phyloP scores from a whole-genome alignment of 1,140 invertebrate species.

The Chymomyza costata region DNA sequence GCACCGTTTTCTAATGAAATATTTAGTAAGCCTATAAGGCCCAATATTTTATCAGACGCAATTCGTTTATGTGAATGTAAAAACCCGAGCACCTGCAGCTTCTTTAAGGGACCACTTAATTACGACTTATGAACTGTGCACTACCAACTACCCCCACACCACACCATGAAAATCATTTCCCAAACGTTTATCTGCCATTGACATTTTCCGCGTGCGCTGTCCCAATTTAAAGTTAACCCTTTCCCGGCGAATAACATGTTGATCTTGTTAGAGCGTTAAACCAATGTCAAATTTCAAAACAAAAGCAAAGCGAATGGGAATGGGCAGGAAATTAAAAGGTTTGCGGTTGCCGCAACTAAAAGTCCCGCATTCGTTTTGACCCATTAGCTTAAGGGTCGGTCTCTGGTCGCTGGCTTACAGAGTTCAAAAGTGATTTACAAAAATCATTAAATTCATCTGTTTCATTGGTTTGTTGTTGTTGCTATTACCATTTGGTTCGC shows the following conservation, averaged over 20 bases:
- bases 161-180: conserved; percentile 39
- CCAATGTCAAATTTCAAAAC: conserved; percentile 26
- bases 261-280: conserved; percentile 41
- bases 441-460: conserved; percentile 33
- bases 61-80: too few relatives aligned
- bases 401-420: neutral
- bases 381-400: neutral
- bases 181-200: conserved; percentile 56
- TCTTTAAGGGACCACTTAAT: too few relatives aligned
- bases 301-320: conserved; percentile 49
- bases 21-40: too few relatives aligned
- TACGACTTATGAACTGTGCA: too few relatives aligned
- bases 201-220: conserved; percentile 54
- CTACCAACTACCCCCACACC: conserved; percentile 15
- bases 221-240: conserved; percentile 47
- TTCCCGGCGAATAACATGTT: conserved; percentile 61
- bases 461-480: conserved; percentile 17
- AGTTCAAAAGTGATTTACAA: conserved; percentile 38
- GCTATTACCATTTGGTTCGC: too few relatives aligned
- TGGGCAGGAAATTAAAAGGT: conserved; percentile 67
- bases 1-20: too few relatives aligned
- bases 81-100: too few relatives aligned
- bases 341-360: conserved; percentile 19
- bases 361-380: conserved; percentile 3
- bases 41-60: too few relatives aligned